A percentile compares a stretch with the other conserved stretches of the same genome.
Conservation (phyloP, 2,113 vertebrate genomes). For the Hipposideros armiger region DNA sequence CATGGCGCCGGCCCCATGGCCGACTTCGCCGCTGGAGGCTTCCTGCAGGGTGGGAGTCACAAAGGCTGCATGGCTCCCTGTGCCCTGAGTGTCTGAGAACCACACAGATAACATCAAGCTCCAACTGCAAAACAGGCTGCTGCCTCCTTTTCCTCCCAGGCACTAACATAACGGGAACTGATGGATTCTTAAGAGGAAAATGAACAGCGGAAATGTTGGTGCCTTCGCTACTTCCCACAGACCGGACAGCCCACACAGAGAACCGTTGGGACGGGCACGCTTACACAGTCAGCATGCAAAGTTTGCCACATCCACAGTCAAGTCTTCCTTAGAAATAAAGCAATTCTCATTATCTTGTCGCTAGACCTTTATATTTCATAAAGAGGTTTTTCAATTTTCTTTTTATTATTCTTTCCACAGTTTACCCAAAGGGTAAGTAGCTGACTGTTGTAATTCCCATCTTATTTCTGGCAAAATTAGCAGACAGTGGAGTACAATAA, state of each 20-base stretch:
- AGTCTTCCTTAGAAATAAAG: neutral
- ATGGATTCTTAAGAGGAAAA: constrained; percentile 46
- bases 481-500: neutral
- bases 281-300: neutral
- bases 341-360: neutral
- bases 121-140: constrained; percentile 9
- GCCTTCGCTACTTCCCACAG: constrained; percentile 32
- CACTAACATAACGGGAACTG: neutral
- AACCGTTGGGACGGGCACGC: neutral
- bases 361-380: neutral
- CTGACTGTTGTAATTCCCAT: neutral
- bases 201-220: neutral
- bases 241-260: neutral
- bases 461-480: constrained; percentile 18
- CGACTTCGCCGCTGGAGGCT: fast-evolving
- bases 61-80: neutral
- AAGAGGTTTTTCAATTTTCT: neutral
- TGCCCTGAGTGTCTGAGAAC: neutral
- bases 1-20: fast-evolving
- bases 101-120: neutral
- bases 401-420: neutral
- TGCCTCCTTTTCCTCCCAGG: constrained; percentile 26
- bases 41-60: neutral
- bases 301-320: neutral
- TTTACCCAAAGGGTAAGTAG: neutral